A percentile compares a stretch with the other conserved stretches of the same genome.
Conservation (phyloP, 92 coral and sea anemone genomes). For the Heteractis magnifica region DNA sequence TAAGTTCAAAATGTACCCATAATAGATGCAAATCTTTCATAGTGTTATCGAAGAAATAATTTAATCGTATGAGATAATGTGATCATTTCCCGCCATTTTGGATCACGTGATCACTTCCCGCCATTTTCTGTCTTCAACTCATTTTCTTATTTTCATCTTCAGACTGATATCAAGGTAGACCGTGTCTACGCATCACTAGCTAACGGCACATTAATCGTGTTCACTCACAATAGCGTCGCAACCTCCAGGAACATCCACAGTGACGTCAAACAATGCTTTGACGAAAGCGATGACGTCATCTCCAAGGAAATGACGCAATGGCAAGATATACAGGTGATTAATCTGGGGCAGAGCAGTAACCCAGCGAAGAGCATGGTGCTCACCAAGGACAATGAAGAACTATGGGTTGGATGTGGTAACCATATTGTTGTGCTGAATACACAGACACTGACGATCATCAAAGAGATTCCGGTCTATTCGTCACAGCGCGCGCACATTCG, state of each 20-base stretch:
- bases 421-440: conserved; percentile 69
- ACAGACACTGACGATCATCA: conserved; percentile 55
- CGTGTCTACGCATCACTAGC: conserved; percentile 89
- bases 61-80: no score
- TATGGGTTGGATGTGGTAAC: conserved; percentile 97
- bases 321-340: conserved; percentile 71
- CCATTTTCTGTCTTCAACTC: no score
- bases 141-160: background rate
- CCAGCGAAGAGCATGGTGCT: conserved; percentile 89
- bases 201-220: conserved; percentile 81
- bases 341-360: conserved; percentile 78
- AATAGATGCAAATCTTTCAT: no score
- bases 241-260: conserved; percentile 50
- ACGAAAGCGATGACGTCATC: conserved; percentile 68
- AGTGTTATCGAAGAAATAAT: no score
- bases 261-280: conserved; percentile 55
- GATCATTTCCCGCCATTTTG: no score
- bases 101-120: no score
- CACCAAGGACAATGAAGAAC: conserved; percentile 58
- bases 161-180: conserved; percentile 49
- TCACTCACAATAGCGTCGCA: conserved; percentile 47
- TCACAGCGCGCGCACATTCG: conserved; percentile 86
- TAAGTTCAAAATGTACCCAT: no score
- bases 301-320: conserved; percentile 61
- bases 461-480: conserved; percentile 80